These are phyloP conservation scores for Pseudochirops cupreus DNA, from an alignment of 2,797 vertebrate genomes.

Conservation along the genomic window DNA sequence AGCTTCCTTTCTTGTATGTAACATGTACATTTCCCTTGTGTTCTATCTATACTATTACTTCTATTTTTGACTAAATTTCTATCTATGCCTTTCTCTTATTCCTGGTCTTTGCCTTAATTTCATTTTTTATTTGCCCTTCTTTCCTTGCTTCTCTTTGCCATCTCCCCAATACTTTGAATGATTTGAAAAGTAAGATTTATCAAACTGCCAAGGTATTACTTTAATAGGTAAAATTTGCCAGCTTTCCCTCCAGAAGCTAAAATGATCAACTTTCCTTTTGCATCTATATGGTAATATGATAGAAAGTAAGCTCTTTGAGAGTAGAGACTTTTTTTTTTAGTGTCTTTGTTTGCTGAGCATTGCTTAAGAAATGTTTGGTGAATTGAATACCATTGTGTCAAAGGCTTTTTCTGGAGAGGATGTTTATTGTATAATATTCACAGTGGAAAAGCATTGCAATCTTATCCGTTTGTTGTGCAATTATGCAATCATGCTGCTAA, in stretches of 20 bases:
- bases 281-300: not conserved
- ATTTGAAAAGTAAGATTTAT: conserved; percentile 43
- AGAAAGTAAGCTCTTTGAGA: not conserved
- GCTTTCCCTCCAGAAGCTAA: conserved; percentile 28
- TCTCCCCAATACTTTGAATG: conserved; percentile 34
- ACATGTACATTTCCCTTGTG: not conserved
- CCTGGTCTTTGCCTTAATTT: conserved; percentile 15
- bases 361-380: no score
- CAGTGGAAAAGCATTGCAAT: not conserved
- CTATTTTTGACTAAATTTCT: conserved; percentile 9
- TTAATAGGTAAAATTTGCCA: conserved; percentile 26
- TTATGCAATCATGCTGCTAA: not conserved
- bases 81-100: not conserved
- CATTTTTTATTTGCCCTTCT: conserved; percentile 10
- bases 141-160: conserved; percentile 23
- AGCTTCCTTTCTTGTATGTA: not conserved
- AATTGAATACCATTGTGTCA: not conserved
- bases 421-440: not conserved
- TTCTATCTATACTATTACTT: not conserved
- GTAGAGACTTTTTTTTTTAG: not conserved
- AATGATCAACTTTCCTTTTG: conserved; percentile 31
- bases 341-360: not conserved
- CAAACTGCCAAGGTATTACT: conserved; percentile 45
- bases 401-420: not conserved
- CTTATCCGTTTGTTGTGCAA: not conserved